Base-by-base conservation (phyloP, 1,140 invertebrate species). In the Solen grandis region DNA sequence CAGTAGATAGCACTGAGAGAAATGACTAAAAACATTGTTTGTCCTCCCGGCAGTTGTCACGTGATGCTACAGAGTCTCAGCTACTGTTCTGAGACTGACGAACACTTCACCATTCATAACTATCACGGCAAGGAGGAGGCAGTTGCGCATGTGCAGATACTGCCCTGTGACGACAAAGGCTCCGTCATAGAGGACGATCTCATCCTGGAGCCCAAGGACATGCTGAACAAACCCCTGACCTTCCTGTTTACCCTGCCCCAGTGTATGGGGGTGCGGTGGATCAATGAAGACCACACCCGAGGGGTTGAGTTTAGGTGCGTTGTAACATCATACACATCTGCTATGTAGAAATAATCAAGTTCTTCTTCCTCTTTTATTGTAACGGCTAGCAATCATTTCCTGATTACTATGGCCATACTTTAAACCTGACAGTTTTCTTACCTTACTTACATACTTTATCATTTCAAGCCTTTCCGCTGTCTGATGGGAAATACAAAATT, bases 101-200 rank as follows among this genome's bases (percentile, higher is more conserved):
- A 86, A 78, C 86, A 87, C 59, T 84, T 88, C 36, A 81, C 83
- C 13, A 35, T 88, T 29, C 85, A 86, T 54, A 87, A 88, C 72
- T 86, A 88, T 57, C 87, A 86, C 50, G 87, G 87, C 0, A 84
- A 85, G 54, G 87, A 88, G 41, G 87, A 87, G 60, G 87, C 85
- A 4, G 83, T 87, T 0, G 70, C 84, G 16, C 82, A 86, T 25
- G 85, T 88, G 5, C 74, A 83, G 76, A 27, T 88, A 10, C 55
- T 85, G 27, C 86, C 87, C 0, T 86, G 84, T 75, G 59, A 86
- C 60, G 35, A 69, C 3, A 82, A 81, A 36, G 87, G 87, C 8
- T 35, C 66, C 25, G 52, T 65, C 1, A 19, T 82, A 0, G 83
- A 86, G 16, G 85, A 86, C 8, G 77, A 83, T 46, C 66, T 80